phyloP scores from a whole-genome alignment of 2,113 vertebrate species.

The Pleuronectes platessa region DNA sequence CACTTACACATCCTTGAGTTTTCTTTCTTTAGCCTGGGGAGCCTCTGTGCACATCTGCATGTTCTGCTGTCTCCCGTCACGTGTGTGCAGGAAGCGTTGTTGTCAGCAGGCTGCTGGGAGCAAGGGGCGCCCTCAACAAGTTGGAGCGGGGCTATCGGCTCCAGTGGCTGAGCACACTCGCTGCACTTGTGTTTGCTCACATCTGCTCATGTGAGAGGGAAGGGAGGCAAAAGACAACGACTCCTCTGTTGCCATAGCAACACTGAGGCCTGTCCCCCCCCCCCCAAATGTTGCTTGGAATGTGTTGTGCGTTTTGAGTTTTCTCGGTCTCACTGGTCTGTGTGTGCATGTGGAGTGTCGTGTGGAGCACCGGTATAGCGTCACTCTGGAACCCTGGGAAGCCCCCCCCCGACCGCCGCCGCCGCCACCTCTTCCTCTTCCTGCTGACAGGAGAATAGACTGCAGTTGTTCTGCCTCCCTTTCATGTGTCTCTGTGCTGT shows the following conservation, averaged over 20 bases:
- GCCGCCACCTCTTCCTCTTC: slow-evolving; percentile 30
- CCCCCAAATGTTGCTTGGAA: slow-evolving; percentile 46
- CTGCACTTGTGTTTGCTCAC: slow-evolving; percentile 59
- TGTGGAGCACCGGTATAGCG: slow-evolving; percentile 1
- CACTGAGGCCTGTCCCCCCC: slow-evolving; percentile 56
- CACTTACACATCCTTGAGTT: slow-evolving; percentile 30
- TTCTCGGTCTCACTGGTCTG: not conserved
- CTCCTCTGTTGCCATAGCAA: slow-evolving; percentile 79
- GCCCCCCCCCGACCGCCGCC: not conserved
- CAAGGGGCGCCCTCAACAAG: slow-evolving; percentile 36
- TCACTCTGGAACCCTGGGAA: slow-evolving; percentile 50
- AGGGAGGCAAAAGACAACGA: slow-evolving; percentile 48
- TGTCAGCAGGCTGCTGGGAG: slow-evolving; percentile 47
- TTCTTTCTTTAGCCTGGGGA: not conserved
- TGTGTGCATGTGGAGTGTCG: not conserved
- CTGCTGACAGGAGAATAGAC: slow-evolving; percentile 58
- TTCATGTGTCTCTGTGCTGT: slow-evolving; percentile 57
- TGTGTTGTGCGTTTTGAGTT: slow-evolving; percentile 11
- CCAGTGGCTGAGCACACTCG: slow-evolving; percentile 48
- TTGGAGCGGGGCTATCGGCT: slow-evolving; percentile 46
- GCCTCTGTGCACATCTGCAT: not conserved
- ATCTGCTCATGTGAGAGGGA: slow-evolving; percentile 61
- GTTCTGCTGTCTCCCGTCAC: slow-evolving; percentile 25
- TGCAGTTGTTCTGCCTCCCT: slow-evolving; percentile 56
- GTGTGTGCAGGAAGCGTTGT: slow-evolving; percentile 36